These are phyloP conservation scores for Lutjanus erythropterus DNA, from an alignment of 2,113 vertebrate species.

Conservation along the genomic window DNA sequence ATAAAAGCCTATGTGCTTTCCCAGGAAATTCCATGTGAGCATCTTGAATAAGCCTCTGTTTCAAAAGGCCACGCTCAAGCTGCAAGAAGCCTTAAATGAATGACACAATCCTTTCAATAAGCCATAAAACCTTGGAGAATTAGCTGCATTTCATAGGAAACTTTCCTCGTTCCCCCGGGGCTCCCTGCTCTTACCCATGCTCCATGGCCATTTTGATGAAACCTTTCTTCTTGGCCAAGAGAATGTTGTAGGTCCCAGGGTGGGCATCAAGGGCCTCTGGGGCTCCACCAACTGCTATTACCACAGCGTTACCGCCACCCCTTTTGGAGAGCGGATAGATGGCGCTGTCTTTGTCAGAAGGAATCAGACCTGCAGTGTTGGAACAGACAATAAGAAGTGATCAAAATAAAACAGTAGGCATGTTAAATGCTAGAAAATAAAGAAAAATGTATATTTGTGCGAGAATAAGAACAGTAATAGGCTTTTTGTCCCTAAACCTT, in stretches of 20 bases:
- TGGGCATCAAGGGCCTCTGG: conserved; percentile 91
- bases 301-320: conserved; percentile 85
- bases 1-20: conserved; percentile 22
- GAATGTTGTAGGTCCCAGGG: conserved; percentile 87
- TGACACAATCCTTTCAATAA: conserved; percentile 3
- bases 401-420: neutral
- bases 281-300: conserved; percentile 90
- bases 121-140: conserved; percentile 22
- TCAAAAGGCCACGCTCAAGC: conserved; percentile 6
- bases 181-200: conserved; percentile 85
- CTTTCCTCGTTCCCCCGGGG: neutral
- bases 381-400: conserved; percentile 2
- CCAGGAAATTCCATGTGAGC: conserved; percentile 34
- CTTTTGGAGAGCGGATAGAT: conserved; percentile 80
- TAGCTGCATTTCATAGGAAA: conserved; percentile 15
- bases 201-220: conserved; percentile 92
- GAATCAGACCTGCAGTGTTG: conserved; percentile 86
- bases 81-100: neutral
- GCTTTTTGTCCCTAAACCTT: too few species aligned
- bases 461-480: too few species aligned
- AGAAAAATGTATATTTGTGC: neutral
- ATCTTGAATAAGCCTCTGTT: conserved; percentile 59
- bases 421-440: neutral
- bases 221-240: conserved; percentile 91
- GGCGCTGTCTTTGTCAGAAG: conserved; percentile 89